Base-by-base conservation (phyloP, 2,888 invertebrate species). In the Amphipoea lucens region DNA sequence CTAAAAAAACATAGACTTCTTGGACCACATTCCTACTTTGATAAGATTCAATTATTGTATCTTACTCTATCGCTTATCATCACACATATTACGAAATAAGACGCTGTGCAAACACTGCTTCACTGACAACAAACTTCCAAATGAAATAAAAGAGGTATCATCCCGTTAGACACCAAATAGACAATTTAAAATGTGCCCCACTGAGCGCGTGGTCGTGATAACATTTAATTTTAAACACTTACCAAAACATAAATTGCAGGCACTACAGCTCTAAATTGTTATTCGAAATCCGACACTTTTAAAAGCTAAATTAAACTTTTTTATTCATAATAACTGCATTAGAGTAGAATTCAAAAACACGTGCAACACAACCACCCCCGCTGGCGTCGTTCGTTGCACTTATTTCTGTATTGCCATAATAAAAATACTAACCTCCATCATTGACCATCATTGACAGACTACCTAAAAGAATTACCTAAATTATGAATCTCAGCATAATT, bases 121-220 rank as follows among this genome's bases (percentile, higher is more conserved):
- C 66, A 75, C 48, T 79, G 60, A 75, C 40, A 78, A 79, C 42
- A 71, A 80, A 78, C 68, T 74, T 71, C 17, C 20, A 78, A 74
- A 69, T 45, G n/a, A 79, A 81, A 73, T 80, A 82, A 66, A 82
- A 80, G 65, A 89, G 65, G 72, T 81, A 80, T 62, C 48, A 75
- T 76, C 66, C 79, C 80, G 70, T 57, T 78, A 79, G 0, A 77
- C 20, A 81, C 62, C 45, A 76, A 85, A 81, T 78, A 76, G 82
- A 78, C 63, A 68, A 79, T 78, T 78, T 78, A 80, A 78, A 93
- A 92, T 90, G 93, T 94, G 94, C 90, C 90, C 83, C 51, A 83
- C 74, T 81, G 87, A 93, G 92, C 94, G 94, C 94, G 92, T 94
- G 94, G 93, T 92, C 83, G 71, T 82, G 78, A 82, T 74, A 82